These are phyloP conservation scores for Gopherus evgoodei DNA, from an alignment of 2,113 vertebrate genomes.

Conservation along the genomic window DNA sequence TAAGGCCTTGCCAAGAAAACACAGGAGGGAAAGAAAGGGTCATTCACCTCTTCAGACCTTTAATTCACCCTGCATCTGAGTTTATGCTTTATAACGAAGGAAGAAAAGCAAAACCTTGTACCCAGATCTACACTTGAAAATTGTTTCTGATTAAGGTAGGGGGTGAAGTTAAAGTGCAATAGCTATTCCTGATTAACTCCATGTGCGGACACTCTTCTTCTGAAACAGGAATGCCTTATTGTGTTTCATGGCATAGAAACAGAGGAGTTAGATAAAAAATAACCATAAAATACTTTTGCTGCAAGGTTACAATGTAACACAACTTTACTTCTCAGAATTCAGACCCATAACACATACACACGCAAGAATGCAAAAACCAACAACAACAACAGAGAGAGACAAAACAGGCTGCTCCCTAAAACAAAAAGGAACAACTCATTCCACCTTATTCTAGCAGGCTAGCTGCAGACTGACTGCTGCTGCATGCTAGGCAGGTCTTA, in stretches of 20 bases:
- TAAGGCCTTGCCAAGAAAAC: slow-evolving; percentile 79
- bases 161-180: background rate
- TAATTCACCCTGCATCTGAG: background rate
- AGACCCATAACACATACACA: background rate
- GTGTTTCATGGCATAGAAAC: background rate
- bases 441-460: background rate
- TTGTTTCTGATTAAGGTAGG: background rate
- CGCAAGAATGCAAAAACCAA: background rate
- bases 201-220: background rate
- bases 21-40: background rate
- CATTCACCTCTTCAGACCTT: background rate
- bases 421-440: background rate
- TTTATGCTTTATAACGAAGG: background rate
- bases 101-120: background rate
- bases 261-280: background rate
- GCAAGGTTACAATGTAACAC: background rate
- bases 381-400: background rate
- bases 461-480: too few species aligned
- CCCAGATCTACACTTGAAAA: background rate
- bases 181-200: background rate
- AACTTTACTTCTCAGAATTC: background rate
- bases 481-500: too few species aligned
- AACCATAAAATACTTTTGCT: background rate
- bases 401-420: background rate
- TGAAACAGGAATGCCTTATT: background rate